phyloP scores from a whole-genome alignment of 2,113 vertebrate genomes.

The Neoarius graeffei region DNA sequence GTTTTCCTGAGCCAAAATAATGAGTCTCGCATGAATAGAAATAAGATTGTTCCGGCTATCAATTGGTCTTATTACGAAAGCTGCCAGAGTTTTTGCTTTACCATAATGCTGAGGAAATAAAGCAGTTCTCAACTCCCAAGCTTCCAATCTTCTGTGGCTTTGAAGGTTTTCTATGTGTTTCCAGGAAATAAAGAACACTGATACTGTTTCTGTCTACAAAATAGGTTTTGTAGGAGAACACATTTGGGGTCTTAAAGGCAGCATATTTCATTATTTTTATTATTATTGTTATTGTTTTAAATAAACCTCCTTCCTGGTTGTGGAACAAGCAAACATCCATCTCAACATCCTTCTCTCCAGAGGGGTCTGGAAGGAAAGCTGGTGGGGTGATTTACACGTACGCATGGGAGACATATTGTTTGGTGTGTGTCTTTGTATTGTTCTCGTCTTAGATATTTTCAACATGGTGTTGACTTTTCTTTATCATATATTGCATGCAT shows the following conservation, averaged over 20 bases:
- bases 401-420: background rate
- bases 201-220: background rate
- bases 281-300: background rate
- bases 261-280: background rate
- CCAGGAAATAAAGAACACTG: background rate
- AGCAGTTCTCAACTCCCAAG: background rate
- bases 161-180: background rate
- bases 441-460: background rate
- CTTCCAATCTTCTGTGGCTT: background rate
- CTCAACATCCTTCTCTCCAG: background rate
- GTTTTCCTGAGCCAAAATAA: slow-evolving; percentile 66
- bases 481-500: slow-evolving; percentile 1
- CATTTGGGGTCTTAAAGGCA: background rate
- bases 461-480: background rate
- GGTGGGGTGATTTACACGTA: background rate
- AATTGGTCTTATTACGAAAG: background rate
- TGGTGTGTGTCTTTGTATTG: background rate
- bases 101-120: background rate
- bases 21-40: slow-evolving; percentile 65
- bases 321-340: background rate
- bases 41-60: slow-evolving; percentile 18
- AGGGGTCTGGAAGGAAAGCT: slow-evolving; percentile 2
- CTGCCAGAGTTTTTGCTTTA: background rate
- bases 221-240: background rate
- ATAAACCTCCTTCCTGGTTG: background rate